Conservation (phyloP, 2,113 vertebrate species). For the Kryptolebias marmoratus region DNA sequence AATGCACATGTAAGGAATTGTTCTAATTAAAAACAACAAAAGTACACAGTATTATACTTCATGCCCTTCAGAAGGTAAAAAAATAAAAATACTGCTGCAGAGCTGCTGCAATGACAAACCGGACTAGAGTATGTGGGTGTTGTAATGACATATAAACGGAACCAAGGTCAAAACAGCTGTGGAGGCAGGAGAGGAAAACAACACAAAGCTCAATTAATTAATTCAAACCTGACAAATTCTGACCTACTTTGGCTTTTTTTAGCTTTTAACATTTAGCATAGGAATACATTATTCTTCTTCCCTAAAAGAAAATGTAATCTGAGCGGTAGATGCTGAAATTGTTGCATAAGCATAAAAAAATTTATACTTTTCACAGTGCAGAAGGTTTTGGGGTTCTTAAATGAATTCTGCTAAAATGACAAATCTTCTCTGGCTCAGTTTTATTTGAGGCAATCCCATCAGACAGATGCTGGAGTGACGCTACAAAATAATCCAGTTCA, state of each 20-base stretch:
- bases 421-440: constrained; percentile 30
- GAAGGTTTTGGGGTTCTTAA: constrained; percentile 3
- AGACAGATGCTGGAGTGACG: constrained; percentile 14
- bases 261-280: constrained; percentile 13
- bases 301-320: not conserved
- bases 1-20: constrained; percentile 27
- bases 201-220: constrained; percentile 30
- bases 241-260: constrained; percentile 2
- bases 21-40: constrained; percentile 32
- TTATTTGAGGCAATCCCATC: constrained; percentile 9
- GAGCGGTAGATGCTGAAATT: constrained; percentile 5
- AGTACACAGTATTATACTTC: not conserved
- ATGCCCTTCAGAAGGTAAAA: constrained; percentile 32
- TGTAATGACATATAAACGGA: constrained; percentile 26
- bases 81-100: constrained; percentile 16
- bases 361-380: constrained; percentile 1
- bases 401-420: constrained; percentile 16
- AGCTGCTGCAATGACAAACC: constrained; percentile 29
- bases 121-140: constrained; percentile 43
- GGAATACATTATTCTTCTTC: not conserved
- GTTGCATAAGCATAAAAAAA: constrained; percentile 16
- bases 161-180: constrained; percentile 35
- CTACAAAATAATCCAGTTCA: not conserved
- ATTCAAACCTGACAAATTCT: constrained; percentile 29
- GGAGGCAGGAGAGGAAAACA: constrained; percentile 4